Percentiles rank a stretch among this genome's conserved stretches.
phyloP scores from a whole-genome alignment of 2,888 invertebrate genomes.

The Dynastes grantii region DNA sequence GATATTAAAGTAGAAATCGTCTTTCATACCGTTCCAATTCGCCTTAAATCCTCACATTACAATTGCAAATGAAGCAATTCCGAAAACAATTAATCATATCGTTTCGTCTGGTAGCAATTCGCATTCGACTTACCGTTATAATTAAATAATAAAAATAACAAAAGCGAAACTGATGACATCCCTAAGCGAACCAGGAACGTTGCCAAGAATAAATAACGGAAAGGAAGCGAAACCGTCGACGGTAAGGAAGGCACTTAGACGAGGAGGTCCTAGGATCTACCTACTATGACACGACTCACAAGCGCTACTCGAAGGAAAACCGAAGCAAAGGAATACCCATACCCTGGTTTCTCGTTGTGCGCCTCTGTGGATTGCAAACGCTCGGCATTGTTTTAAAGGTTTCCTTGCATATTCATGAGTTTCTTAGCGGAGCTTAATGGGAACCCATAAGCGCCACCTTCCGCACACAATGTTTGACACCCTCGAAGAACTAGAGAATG shows the following conservation, averaged over 20 bases:
- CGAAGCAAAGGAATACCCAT: slow-evolving; percentile 7
- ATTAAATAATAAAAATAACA: slow-evolving; percentile 43
- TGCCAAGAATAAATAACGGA: slow-evolving; percentile 18
- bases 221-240: neutral
- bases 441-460: slow-evolving; percentile 54
- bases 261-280: slow-evolving; percentile 1
- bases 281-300: neutral
- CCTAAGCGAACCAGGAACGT: neutral
- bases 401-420: slow-evolving; percentile 57
- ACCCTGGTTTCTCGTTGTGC: neutral
- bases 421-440: slow-evolving; percentile 57
- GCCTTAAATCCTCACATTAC: neutral
- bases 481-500: slow-evolving; percentile 36
- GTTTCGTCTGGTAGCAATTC: slow-evolving; percentile 23
- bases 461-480: slow-evolving; percentile 55
- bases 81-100: slow-evolving; percentile 44
- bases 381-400: slow-evolving; percentile 52
- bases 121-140: slow-evolving; percentile 26
- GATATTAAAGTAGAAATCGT: neutral
- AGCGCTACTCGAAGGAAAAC: slow-evolving; percentile 10
- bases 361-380: slow-evolving; percentile 49
- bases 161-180: slow-evolving; percentile 31
- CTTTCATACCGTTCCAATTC: neutral
- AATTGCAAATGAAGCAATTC: slow-evolving; percentile 39
- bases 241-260: neutral